phyloP scores from a whole-genome alignment of 2,797 vertebrate genomes.

The Yasuhikotakia modesta region DNA sequence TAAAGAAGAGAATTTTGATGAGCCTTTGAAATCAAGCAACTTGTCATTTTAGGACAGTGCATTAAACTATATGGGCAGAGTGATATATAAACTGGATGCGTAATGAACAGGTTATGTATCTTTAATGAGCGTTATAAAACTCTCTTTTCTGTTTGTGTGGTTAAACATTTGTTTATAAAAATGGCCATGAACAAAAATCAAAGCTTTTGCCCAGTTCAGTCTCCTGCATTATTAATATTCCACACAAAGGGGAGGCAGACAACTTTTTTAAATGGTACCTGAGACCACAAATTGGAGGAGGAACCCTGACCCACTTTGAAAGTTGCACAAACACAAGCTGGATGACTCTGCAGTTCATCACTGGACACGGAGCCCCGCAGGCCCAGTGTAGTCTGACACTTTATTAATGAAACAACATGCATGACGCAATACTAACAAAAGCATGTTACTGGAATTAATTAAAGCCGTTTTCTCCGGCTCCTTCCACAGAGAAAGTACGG shows the following conservation, averaged over 20 bases:
- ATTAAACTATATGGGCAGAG: background rate
- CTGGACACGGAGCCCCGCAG: slow-evolving; percentile 43
- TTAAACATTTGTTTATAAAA: slow-evolving; percentile 7
- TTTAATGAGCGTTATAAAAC: slow-evolving; percentile 10
- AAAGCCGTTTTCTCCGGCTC: background rate
- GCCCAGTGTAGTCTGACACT: slow-evolving; percentile 68
- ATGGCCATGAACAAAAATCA: slow-evolving; percentile 1
- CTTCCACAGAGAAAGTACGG: background rate
- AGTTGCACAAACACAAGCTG: slow-evolving; percentile 67
- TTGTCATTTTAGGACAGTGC: slow-evolving; percentile 17
- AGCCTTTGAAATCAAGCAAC: slow-evolving; percentile 14
- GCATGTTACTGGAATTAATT: slow-evolving; percentile 40
- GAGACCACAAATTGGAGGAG: slow-evolving; percentile 4
- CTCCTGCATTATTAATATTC: slow-evolving; percentile 14
- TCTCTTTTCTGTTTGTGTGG: slow-evolving; percentile 12
- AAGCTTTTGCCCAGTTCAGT: slow-evolving; percentile 11
- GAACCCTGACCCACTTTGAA: slow-evolving; percentile 31
- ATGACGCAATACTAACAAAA: slow-evolving; percentile 41
- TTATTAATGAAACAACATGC: slow-evolving; percentile 73
- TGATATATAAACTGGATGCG: background rate
- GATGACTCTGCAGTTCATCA: slow-evolving; percentile 69
- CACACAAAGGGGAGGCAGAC: slow-evolving; percentile 1
- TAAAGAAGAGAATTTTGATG: background rate
- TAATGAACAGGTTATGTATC: slow-evolving; percentile 1
- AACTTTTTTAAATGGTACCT: slow-evolving; percentile 13